Conservation (phyloP, 2,113 vertebrate species). For the Rhea americana region DNA sequence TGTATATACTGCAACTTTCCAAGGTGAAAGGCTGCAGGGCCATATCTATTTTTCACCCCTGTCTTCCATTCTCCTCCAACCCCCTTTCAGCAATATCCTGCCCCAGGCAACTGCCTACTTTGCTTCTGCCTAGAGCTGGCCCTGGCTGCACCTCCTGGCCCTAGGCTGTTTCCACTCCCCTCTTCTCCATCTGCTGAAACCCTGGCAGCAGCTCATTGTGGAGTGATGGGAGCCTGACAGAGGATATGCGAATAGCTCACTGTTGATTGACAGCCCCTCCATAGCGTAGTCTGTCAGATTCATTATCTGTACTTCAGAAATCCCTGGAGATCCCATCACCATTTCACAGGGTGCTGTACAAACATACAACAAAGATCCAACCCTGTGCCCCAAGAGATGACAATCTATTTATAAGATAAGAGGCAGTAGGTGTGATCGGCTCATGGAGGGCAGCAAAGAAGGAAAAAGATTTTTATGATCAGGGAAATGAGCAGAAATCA, state of each 20-base stretch:
- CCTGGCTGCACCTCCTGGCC: neutral
- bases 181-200: neutral
- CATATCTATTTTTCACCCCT: neutral
- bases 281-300: conserved; percentile 2
- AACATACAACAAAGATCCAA: neutral
- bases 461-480: neutral
- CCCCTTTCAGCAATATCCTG: neutral
- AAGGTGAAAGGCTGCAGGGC: neutral
- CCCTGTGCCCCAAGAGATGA: neutral
- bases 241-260: neutral
- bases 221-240: conserved; percentile 32
- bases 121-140: neutral
- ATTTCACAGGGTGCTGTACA: neutral
- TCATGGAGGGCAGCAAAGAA: fast-evolving
- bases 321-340: conserved; percentile 33
- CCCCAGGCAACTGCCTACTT: neutral
- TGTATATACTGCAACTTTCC: neutral
- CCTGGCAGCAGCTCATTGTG: neutral
- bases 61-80: neutral
- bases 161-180: neutral
- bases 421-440: neutral
- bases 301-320: conserved; percentile 21
- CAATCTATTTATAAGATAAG: neutral
- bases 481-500: neutral
- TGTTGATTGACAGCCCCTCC: conserved; percentile 27